Evolutionary conservation across 1,140 invertebrate species (phyloP), one percentile per base, ranked within the genome.

Genomic region (Agrypnia vestita): DNA sequence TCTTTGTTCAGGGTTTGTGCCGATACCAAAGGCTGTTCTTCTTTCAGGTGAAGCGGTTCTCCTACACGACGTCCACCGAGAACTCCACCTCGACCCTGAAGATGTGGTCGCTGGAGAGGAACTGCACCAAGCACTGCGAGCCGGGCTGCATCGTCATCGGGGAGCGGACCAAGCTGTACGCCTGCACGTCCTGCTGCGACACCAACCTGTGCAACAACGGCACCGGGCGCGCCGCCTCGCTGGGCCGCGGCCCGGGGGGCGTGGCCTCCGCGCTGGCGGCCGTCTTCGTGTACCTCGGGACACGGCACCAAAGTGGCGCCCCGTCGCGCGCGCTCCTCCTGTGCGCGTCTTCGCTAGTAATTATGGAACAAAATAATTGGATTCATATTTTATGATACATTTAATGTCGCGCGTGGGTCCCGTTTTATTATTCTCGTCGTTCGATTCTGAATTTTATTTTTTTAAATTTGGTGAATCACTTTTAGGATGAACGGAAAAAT

Each of bases 111-210:
- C 84, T 96, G 47, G 94, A 96, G 86, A 89, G 96, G 3, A 94
- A 95, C 82, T 97, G 96, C 84, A 93, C 94, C 0, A 93, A 92
- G 75, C 93, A 93, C 84, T 97, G 96, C 85, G 95, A 96, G 81
- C 91, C 95, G 0, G 95, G 95, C 10, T 97, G 95, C 87, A 96
- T 96, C 79, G 91, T 96, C 8, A 96, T 96, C 78, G 95, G 94
- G 0, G 96, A 97, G 86, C 87, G 96, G 25, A 96, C 95, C 0
- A 96, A 97, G 85, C 86, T 97, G 0, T 95, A 95, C 85, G 94
- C 95, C 3, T 96, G 95, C 85, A 96, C 94, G 0, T 93, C 93
- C 0, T 97, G 96, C 84, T 97, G 96, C 85, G 92, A 93, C 77
- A 91, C 91, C 17, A 93, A 93, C n/a, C 90, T 94, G 0, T 97